Base-by-base conservation (phyloP, 2,113 vertebrate genomes). In the Nanorana parkeri region DNA sequence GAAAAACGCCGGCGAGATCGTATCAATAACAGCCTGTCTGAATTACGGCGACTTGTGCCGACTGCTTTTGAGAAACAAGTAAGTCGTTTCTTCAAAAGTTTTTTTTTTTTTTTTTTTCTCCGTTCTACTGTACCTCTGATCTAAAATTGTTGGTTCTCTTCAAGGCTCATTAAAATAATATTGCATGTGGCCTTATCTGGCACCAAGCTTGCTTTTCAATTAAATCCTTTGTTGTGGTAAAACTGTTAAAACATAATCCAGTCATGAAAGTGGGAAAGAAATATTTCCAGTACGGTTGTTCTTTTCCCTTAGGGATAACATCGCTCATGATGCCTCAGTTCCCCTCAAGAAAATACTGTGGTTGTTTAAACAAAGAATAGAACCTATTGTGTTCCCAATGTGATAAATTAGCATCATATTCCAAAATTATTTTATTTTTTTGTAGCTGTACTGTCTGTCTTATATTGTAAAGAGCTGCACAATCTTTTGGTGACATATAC, bases 51-150 rank as follows among this genome's bases (percentile, higher is more conserved):
- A 79, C 94, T 99, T 77, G 96, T 99, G 86, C 97, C 97, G 58
- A 96, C 96, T 0, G 96, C 96, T 26, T 96, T 96, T 88, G 96
- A 99, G 93, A 98, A 98, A 90, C 96, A 98, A 96, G 97, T 97
- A 92, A 94, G 93, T 77, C 65, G 0, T 78, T 68, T 83, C 80
- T 75, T 20, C 63, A 56, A 51, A 66, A 8, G 52, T 51, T 74
- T 85, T 41, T 56, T 32, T 84, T 74, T 85, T 41, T 56, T 32
- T 84, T 54, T 67, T 68, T 77, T 80, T 68, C 69, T 79, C 77
- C 51, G 32, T 16, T 52, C 32, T 29, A 84, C 84, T 88, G 56
- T 55, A 23, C 85, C 85, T 91, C 87, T 92, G 87, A 86, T 92
- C 85, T 92, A 90, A 87, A 86, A 91, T 86, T 87, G 88, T 80